A percentile compares a stretch with the other conserved stretches of the same genome.
These are phyloP conservation scores for Chromoteleia sp. DNA, from an alignment of 2,888 invertebrate species.

Conservation along the genomic window DNA sequence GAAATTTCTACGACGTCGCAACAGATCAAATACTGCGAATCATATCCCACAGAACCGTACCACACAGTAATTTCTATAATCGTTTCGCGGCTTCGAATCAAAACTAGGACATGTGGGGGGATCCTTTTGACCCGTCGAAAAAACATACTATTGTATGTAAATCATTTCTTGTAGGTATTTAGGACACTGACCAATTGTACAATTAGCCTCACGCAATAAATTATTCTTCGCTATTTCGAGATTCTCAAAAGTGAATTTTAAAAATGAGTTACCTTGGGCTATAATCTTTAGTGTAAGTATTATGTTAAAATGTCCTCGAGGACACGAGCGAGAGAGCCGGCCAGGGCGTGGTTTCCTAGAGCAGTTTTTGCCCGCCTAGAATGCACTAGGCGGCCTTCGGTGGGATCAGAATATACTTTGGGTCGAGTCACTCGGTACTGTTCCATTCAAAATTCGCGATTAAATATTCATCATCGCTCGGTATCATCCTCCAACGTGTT, in stretches of 20 bases:
- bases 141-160: conserved; percentile 62
- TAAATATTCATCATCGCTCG: conserved; percentile 29
- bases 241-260: conserved; percentile 64
- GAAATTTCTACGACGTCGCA: conserved; percentile 5
- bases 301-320: conserved; percentile 80
- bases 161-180: conserved; percentile 57
- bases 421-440: conserved; percentile 64
- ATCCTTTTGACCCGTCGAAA: conserved; percentile 37
- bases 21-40: conserved; percentile 8
- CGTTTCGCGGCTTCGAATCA: conserved; percentile 5
- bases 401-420: conserved; percentile 81
- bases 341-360: conserved; percentile 84
- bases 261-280: conserved; percentile 66
- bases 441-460: conserved; percentile 42
- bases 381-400: conserved; percentile 83
- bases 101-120: conserved; percentile 48
- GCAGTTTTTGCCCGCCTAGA: conserved; percentile 81
- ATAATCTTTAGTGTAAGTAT: conserved; percentile 65
- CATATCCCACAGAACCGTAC: not conserved
- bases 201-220: conserved; percentile 66
- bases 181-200: conserved; percentile 65
- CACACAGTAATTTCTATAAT: conserved; percentile 56
- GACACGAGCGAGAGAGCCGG: conserved; percentile 77
- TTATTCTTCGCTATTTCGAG: conserved; percentile 49
- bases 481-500: conserved; percentile 46